Conservation (phyloP, 2,113 vertebrate genomes). For the Myrmophylax atrothorax region DNA sequence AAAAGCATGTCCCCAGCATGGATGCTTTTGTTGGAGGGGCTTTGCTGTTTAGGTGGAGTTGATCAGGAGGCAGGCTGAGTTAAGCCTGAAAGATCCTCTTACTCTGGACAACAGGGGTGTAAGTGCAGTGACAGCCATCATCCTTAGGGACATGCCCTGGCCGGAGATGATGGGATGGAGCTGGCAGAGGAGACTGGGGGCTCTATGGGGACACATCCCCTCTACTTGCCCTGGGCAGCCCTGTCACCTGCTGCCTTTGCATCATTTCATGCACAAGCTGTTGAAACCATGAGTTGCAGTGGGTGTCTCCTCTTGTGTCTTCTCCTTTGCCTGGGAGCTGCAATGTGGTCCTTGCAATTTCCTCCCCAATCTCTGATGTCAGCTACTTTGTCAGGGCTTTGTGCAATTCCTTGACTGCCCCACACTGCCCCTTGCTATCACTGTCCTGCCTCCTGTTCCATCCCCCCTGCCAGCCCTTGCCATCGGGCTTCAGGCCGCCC, state of each 20-base stretch:
- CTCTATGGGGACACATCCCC: not conserved
- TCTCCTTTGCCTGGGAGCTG: not conserved
- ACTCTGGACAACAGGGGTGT: not conserved
- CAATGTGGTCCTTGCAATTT: not conserved
- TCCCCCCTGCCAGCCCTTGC: accelerated
- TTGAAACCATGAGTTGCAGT: not conserved
- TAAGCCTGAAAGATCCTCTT: not conserved
- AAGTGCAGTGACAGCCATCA: not conserved
- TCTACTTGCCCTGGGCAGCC: accelerated
- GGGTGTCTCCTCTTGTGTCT: not conserved
- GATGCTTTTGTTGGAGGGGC: not conserved
- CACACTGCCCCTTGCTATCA: accelerated
- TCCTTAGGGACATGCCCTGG: not conserved
- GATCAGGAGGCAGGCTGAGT: not conserved
- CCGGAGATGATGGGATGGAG: not conserved
- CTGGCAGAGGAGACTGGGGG: not conserved
- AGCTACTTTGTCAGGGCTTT: not conserved
- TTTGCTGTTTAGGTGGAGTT: not conserved
- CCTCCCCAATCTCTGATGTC: not conserved
- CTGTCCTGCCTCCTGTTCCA: not conserved
- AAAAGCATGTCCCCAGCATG: accelerated
- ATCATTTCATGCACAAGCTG: not conserved
- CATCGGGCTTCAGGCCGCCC: accelerated
- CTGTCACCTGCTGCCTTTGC: not conserved
- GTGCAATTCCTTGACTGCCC: not conserved